Conservation (phyloP, 2,888 invertebrate species). For the Drosophila mayaguana region DNA sequence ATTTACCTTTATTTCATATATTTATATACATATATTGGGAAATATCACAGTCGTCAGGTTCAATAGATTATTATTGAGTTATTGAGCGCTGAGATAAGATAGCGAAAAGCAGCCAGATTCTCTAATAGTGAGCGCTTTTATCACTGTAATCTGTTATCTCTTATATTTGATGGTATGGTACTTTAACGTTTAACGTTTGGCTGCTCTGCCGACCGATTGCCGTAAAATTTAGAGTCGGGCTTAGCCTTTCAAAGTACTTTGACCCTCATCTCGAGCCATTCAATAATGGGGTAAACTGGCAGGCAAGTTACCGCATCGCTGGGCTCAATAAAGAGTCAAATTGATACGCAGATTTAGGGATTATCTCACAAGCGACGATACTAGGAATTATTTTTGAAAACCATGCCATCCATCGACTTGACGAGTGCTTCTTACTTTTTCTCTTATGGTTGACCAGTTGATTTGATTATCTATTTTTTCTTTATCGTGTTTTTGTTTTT, state of each 20-base stretch:
- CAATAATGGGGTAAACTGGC: slow-evolving; percentile 34
- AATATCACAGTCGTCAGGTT: too few species aligned
- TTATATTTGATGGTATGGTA: slow-evolving; percentile 6
- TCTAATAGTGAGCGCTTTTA: not conserved
- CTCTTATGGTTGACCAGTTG: slow-evolving; percentile 30
- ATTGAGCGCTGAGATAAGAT: not conserved
- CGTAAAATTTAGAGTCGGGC: slow-evolving; percentile 1
- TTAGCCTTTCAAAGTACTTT: slow-evolving; percentile 12
- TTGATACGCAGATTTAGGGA: slow-evolving; percentile 63
- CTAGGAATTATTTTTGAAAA: slow-evolving; percentile 60
- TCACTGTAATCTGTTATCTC: slow-evolving; percentile 26
- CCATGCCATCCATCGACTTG: slow-evolving; percentile 41
- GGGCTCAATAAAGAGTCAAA: slow-evolving; percentile 46
- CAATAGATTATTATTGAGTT: not conserved
- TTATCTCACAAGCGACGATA: slow-evolving; percentile 62
- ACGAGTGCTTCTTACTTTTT: slow-evolving; percentile 31
- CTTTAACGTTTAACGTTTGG: slow-evolving; percentile 3
- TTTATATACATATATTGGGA: too few species aligned
- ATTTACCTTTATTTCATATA: too few species aligned
- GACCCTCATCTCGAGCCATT: slow-evolving; percentile 31
- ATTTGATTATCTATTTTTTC: slow-evolving; percentile 31
- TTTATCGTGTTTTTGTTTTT: not conserved
- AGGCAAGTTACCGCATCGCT: slow-evolving; percentile 45
- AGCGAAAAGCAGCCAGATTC: not conserved
- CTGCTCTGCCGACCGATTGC: slow-evolving; percentile 2